Evolutionary conservation across 1,140 invertebrate species (phyloP).

Genomic region (Hesperophylax magnus): DNA sequence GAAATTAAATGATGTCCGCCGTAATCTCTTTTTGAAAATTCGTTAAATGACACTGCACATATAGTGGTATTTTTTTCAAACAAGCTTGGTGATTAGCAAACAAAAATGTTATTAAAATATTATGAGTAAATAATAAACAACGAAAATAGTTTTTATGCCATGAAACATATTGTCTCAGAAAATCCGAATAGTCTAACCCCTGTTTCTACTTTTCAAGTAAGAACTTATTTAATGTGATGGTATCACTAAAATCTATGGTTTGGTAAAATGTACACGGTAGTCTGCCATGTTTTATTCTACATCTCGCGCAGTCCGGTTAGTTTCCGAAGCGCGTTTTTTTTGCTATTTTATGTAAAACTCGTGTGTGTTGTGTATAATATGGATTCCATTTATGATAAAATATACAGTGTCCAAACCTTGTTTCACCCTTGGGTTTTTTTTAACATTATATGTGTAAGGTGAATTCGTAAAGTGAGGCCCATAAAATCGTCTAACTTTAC

Average conservation of each 20-base stretch:
- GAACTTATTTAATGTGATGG: no score
- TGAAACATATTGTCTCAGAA: no score
- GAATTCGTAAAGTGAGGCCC: conserved; percentile 48
- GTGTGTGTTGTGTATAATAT: conserved; percentile 30
- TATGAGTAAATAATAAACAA: no score
- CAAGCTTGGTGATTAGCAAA: no score
- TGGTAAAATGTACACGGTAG: conserved; percentile 53
- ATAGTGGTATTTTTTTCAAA: no score
- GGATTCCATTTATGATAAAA: conserved; percentile 42
- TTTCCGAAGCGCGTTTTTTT: conserved; percentile 45
- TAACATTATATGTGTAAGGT: conserved; percentile 39
- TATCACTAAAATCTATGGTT: conserved; percentile 27
- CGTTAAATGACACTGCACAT: no score
- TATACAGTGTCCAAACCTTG: conserved; percentile 18
- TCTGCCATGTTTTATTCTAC: conserved; percentile 73
- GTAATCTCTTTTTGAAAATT: no score
- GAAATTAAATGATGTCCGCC: no score
- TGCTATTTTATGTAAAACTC: conserved; percentile 42
- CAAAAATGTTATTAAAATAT: no score
- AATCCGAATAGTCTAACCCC: no score
- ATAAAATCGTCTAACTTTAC: conserved; percentile 54
- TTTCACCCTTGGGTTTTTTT: conserved; percentile 28
- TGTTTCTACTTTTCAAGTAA: no score
- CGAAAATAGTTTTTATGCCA: no score
- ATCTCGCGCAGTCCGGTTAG: conserved; percentile 64